Evolutionary conservation across 2,797 vertebrate species (phyloP).

Genomic region (Parotocinclus haroldoi): DNA sequence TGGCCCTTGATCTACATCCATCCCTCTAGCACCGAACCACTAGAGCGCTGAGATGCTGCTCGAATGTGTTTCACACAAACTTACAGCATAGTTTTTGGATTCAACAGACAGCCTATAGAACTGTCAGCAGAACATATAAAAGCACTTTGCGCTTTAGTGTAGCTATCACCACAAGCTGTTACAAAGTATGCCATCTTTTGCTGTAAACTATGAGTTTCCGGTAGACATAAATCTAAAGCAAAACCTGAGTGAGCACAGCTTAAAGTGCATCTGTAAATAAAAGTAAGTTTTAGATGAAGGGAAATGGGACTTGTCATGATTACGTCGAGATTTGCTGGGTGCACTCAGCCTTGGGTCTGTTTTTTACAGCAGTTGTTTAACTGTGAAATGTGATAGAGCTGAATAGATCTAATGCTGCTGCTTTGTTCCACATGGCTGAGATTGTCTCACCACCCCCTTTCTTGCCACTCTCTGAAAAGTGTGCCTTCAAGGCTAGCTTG

Average conservation of each 20-base stretch:
- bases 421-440: neutral
- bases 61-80: constrained; percentile 10
- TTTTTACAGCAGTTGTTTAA: constrained; percentile 37
- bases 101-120: constrained; percentile 31
- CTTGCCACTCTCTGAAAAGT: constrained; percentile 8
- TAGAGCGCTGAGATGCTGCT: constrained; percentile 9
- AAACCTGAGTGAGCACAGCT: neutral
- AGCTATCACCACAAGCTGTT: constrained; percentile 19
- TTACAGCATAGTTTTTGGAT: constrained; percentile 22
- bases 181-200: constrained; percentile 13
- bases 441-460: neutral
- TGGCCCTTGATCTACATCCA: constrained; percentile 40
- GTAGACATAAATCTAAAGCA: constrained; percentile 4
- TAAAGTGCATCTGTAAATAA: neutral
- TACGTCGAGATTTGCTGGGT: neutral
- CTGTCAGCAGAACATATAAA: constrained; percentile 22
- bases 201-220: constrained; percentile 5
- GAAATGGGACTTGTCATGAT: constrained; percentile 1
- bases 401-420: constrained; percentile 19
- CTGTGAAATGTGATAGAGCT: constrained; percentile 32
- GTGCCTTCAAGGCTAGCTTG: constrained; percentile 31
- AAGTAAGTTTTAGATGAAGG: constrained; percentile 2
- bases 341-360: constrained; percentile 4
- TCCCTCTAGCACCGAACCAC: constrained; percentile 8
- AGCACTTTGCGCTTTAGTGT: constrained; percentile 17